Percentiles rank a stretch among this genome's conserved stretches.
phyloP scores from a whole-genome alignment of 2,888 invertebrate genomes.

The Patella depressa region DNA sequence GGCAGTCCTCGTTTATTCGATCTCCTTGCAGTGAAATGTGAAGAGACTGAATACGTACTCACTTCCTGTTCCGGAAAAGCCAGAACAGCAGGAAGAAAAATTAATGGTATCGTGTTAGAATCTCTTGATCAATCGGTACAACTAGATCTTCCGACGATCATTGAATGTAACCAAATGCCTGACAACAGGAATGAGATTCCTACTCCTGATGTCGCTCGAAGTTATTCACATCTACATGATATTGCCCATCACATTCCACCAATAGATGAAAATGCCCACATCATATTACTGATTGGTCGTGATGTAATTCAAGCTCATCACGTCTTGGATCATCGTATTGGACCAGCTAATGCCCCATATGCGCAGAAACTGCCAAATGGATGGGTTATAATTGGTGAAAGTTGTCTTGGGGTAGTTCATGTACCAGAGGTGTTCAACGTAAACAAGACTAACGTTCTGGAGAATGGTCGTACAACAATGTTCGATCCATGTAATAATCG shows the following conservation, averaged over 20 bases:
- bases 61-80: too few species aligned
- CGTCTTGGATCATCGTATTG: conserved; percentile 13
- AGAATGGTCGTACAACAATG: conserved; percentile 1
- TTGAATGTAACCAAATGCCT: conserved; percentile 23
- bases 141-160: too few species aligned
- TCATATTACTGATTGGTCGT: conserved; percentile 20
- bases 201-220: conserved; percentile 18
- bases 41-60: too few species aligned
- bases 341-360: conserved; percentile 10
- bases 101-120: too few species aligned
- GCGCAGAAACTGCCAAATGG: conserved; percentile 21
- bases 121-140: too few species aligned
- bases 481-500: conserved; percentile 9
- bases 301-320: conserved; percentile 17
- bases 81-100: too few species aligned
- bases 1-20: too few species aligned
- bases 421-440: conserved; percentile 1
- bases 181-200: conserved; percentile 14
- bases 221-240: conserved; percentile 13
- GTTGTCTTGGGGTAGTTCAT: conserved; percentile 17
- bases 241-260: conserved; percentile 10
- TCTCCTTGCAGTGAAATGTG: too few species aligned
- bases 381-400: conserved; percentile 18
- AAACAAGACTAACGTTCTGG: conserved; percentile 3
- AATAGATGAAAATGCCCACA: neutral